phyloP scores from a whole-genome alignment of 2,113 vertebrate genomes.

The Plotosus lineatus region DNA sequence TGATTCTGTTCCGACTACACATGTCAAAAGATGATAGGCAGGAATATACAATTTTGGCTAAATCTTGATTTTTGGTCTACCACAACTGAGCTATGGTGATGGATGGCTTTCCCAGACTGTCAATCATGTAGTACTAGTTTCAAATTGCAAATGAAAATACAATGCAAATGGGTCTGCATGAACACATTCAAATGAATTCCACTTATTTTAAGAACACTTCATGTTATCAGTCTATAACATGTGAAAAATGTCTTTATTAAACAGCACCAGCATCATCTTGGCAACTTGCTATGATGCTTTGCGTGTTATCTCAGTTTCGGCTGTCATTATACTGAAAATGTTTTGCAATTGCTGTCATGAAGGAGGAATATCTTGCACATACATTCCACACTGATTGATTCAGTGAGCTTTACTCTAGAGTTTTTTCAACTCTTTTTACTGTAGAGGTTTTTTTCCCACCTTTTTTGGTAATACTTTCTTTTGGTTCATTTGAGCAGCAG shows the following conservation, averaged over 20 bases:
- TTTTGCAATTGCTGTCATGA: constrained; percentile 13
- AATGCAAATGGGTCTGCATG: not conserved
- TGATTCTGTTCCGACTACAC: not conserved
- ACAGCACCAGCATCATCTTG: constrained; percentile 23
- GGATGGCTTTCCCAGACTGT: not conserved
- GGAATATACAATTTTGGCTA: not conserved
- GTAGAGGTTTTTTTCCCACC: not conserved
- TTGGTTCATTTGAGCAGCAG: not conserved
- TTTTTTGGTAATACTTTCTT: not conserved
- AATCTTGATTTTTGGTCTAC: not conserved
- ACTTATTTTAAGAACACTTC: not conserved
- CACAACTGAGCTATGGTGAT: not conserved
- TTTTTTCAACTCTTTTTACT: constrained; percentile 1
- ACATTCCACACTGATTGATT: not conserved
- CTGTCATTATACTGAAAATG: not conserved
- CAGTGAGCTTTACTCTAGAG: not conserved
- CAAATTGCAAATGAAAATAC: not conserved
- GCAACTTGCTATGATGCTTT: not conserved
- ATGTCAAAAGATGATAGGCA: not conserved
- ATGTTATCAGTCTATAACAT: constrained; percentile 25
- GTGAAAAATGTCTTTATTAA: constrained; percentile 27
- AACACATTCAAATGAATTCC: not conserved
- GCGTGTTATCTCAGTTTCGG: constrained; percentile 23
- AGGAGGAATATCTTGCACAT: constrained; percentile 9
- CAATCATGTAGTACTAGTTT: not conserved